A percentile compares a stretch with the other conserved stretches of the same genome.
Conservation (phyloP, 2,797 vertebrate species). For the Sphenopsis melanotis region DNA sequence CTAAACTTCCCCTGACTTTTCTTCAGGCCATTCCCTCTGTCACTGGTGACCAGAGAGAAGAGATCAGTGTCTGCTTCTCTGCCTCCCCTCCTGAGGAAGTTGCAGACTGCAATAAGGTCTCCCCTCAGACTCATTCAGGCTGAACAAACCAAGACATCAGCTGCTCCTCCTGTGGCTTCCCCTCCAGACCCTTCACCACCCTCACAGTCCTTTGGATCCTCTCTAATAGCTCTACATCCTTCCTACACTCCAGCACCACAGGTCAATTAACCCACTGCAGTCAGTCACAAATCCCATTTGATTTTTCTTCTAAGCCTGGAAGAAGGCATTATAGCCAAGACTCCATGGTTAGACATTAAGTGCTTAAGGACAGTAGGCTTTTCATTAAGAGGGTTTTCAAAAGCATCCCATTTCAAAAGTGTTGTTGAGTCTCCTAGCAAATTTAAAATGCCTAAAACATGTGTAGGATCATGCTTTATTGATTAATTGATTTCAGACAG, state of each 20-base stretch:
- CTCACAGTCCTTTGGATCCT: neutral
- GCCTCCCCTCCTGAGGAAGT: neutral
- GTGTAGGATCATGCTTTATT: neutral
- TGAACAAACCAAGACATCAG: neutral
- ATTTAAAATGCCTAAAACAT: neutral
- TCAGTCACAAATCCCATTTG: neutral
- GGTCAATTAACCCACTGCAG: neutral
- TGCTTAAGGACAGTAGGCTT: neutral
- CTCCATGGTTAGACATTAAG: neutral
- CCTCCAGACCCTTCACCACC: neutral
- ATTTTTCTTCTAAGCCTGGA: neutral
- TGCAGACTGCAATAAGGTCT: neutral
- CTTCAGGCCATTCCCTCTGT: neutral
- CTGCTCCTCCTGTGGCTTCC: neutral
- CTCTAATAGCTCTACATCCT: neutral
- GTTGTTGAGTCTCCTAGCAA: neutral
- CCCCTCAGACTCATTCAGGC: neutral
- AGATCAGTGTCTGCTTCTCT: neutral
- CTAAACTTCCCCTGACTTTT: neutral
- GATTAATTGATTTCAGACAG: neutral
- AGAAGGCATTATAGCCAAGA: neutral
- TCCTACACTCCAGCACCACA: neutral
- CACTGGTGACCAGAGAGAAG: neutral
- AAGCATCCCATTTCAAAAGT: neutral
- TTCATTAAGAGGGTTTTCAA: neutral